A percentile compares a stretch with the other conserved stretches of the same genome.
These are phyloP conservation scores for Limnephilus auricula DNA, from an alignment of 2,888 invertebrate species.

Conservation along the genomic window DNA sequence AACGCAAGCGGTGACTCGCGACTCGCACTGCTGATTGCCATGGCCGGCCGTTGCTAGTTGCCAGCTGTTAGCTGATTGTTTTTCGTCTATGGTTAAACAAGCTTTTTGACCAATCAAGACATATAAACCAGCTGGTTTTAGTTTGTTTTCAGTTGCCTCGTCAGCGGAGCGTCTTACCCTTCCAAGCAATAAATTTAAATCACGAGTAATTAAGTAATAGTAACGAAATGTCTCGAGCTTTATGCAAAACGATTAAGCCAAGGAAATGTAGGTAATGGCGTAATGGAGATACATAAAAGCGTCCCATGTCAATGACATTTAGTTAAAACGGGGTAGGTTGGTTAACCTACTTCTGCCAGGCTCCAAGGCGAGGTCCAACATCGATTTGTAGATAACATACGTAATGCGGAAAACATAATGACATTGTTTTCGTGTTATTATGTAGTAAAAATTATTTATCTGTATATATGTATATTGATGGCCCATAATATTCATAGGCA, in stretches of 20 bases:
- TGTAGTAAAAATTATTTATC: neutral
- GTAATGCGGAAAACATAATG: neutral
- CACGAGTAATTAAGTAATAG: neutral
- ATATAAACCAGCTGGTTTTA: too few species aligned
- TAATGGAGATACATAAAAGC: neutral
- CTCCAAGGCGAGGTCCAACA: neutral
- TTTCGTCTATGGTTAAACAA: too few species aligned
- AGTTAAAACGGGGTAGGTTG: neutral
- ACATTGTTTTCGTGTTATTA: neutral
- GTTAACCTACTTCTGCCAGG: neutral
- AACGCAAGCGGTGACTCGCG: too few species aligned
- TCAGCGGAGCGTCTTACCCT: too few species aligned
- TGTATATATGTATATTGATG: neutral
- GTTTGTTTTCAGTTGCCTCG: too few species aligned
- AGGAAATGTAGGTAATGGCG: neutral
- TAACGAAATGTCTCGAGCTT: neutral
- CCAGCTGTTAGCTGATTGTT: too few species aligned
- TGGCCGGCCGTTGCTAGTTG: too few species aligned
- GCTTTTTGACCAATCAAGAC: too few species aligned
- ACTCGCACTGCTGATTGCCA: too few species aligned
- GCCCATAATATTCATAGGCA: neutral
- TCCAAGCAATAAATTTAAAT: neutral
- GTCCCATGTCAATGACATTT: neutral
- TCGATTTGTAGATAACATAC: neutral
- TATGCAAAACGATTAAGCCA: neutral